Conservation (phyloP, 2,888 invertebrate species). For the Ligdia adustata region DNA sequence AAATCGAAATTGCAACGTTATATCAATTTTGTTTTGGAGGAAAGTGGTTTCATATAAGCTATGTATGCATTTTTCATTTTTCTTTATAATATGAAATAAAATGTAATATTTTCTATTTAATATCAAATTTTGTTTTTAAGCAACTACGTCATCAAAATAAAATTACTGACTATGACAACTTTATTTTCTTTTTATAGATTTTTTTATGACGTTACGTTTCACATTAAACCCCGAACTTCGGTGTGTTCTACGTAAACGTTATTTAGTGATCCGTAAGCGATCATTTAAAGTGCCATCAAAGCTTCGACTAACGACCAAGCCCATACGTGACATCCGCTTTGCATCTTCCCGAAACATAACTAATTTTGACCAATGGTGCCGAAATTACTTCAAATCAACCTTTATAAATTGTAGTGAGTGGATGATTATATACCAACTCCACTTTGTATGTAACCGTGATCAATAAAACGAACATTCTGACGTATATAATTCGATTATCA, state of each 20-base stretch:
- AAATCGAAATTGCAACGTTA: conserved; percentile 58
- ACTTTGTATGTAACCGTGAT: conserved; percentile 31
- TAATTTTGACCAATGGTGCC: conserved; percentile 37
- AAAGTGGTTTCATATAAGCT: too few relatives aligned
- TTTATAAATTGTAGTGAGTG: conserved; percentile 42
- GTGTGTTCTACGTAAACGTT: conserved; percentile 32
- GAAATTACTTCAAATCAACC: conserved; percentile 38
- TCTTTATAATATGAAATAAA: too few relatives aligned
- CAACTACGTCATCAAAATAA: conserved; percentile 4
- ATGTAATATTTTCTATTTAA: too few relatives aligned
- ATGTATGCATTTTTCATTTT: too few relatives aligned
- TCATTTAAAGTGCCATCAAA: conserved; percentile 51
- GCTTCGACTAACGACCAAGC: conserved; percentile 43
- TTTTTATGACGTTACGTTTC: not conserved
- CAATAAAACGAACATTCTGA: conserved; percentile 32
- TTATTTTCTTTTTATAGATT: conserved; percentile 1
- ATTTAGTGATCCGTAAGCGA: conserved; percentile 44
- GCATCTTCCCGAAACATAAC: conserved; percentile 32
- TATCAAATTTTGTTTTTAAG: too few relatives aligned
- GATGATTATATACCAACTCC: conserved; percentile 37
- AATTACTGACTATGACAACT: conserved; percentile 7
- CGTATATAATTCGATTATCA: conserved; percentile 29
- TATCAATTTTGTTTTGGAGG: conserved; percentile 26
- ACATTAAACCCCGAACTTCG: conserved; percentile 5
- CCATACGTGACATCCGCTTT: conserved; percentile 52